Evolutionary conservation across 1,140 invertebrate genomes (phyloP), one percentile per base, ranked within the genome.

Genomic region (Ceratosolen solmsi): DNA sequence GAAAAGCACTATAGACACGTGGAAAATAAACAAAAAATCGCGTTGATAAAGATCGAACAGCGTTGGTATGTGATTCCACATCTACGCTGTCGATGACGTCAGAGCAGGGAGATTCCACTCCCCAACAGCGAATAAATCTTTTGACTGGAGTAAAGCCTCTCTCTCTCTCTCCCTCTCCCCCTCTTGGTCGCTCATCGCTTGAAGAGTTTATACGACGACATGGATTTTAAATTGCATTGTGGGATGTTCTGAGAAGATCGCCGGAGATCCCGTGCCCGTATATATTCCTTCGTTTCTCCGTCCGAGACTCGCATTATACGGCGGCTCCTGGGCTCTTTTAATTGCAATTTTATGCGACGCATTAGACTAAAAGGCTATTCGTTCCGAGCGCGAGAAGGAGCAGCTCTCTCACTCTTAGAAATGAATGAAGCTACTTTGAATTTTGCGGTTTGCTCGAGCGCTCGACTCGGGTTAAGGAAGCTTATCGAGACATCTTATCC

Each of bases 291-390:
- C 27, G 46, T 30, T 27, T 25, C 46, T 54, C 38, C 46, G 25
- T 33, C 70, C 49, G 30, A 56, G 71, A n/a, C 33, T 38, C 36
- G 71, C 71, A 73, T 73, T 73, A 73, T 73, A 73, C 71, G 17
- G 2, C 20, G 51, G 56, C 38, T 77, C 60, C 38, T 33, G 27
- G 56, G 36, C 54, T 63, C 83, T 84, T 86, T 87, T 87, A 87
- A 87, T 87, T 86, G 84, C 77, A 79, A 87, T 86, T 87, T 87
- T 87, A 87, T 87, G 83, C 86, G 75, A 85, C 25, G 84, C 85
- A 87, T 87, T 87, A 87, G 85, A 85, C 87, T 87, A 87, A 87
- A 87, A 87, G 86, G 86, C 80, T 78, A 85, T 86, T 84, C 85
- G 76, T 51, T 49, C 20, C 27, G 15, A 36, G 27, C 60, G 76